These are phyloP conservation scores for Xenotilapia leptura DNA, from an alignment of 2,113 vertebrate genomes.

Conservation along the genomic window DNA sequence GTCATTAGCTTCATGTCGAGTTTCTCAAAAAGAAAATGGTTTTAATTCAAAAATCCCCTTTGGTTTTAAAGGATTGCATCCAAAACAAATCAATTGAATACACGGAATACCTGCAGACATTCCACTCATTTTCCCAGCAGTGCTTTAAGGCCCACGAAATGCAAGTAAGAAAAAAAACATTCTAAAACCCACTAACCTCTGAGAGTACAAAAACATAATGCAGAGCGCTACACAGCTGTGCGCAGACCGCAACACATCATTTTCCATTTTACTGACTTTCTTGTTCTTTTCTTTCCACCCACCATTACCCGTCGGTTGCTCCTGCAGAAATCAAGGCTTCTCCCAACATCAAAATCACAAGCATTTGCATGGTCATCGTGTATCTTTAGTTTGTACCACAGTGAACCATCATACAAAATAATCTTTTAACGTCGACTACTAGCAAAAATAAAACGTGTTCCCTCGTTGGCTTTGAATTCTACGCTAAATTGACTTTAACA, in stretches of 20 bases:
- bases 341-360: constrained; percentile 45
- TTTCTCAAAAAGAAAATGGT: not conserved
- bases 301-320: not conserved
- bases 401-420: constrained; percentile 16
- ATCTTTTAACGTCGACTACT: not conserved
- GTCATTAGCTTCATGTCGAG: not conserved
- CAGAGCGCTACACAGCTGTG: not conserved
- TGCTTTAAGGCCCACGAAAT: not conserved
- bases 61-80: not conserved
- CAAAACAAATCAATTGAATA: not conserved
- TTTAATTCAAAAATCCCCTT: not conserved
- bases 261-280: constrained; percentile 37
- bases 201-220: not conserved
- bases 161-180: not conserved
- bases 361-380: not conserved
- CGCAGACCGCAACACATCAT: not conserved
- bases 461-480: constrained; percentile 9
- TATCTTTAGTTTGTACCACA: not conserved
- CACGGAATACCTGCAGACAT: not conserved
- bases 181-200: not conserved
- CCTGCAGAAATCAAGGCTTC: not conserved
- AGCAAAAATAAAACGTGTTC: constrained; percentile 52
- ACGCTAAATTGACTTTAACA: constrained; percentile 18
- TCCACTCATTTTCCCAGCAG: not conserved
- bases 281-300: constrained; percentile 17